Percentiles rank a stretch among this genome's conserved stretches.
These are phyloP conservation scores for Decapterus maruadsi DNA, from an alignment of 2,797 vertebrate species.

Conservation along the genomic window DNA sequence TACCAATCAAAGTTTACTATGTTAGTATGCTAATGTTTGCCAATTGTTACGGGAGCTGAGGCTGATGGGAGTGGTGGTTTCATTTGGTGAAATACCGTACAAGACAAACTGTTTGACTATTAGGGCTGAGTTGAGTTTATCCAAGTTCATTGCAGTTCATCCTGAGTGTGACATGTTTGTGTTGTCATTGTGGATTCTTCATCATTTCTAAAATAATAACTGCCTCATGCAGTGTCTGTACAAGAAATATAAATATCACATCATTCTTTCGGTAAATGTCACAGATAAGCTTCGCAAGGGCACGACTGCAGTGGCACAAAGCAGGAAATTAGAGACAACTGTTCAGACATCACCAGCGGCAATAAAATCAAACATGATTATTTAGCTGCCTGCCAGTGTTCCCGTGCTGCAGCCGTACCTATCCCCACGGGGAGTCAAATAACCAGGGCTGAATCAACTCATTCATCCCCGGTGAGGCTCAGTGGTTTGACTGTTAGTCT, in stretches of 20 bases:
- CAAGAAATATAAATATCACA: neutral
- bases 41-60: neutral
- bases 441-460: constrained; percentile 66
- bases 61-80: too few species aligned
- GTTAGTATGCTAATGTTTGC: neutral
- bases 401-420: constrained; percentile 43
- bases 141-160: too few species aligned
- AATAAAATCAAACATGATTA: constrained; percentile 55
- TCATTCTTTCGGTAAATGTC: neutral
- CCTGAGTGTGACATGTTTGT: too few species aligned
- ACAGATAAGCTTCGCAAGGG: constrained; percentile 2
- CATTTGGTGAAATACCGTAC: too few species aligned
- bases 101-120: too few species aligned
- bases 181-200: neutral
- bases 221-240: neutral
- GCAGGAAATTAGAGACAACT: constrained; percentile 53
- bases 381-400: constrained; percentile 43
- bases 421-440: constrained; percentile 57
- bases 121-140: too few species aligned
- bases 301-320: constrained; percentile 18
- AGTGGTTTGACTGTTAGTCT: constrained; percentile 50
- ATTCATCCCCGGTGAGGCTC: constrained; percentile 58
- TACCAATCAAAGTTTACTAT: neutral
- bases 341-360: constrained; percentile 37
- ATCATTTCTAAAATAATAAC: neutral